Base-by-base conservation (phyloP, 2,888 invertebrate genomes). In the Pemphredon lugubris region DNA sequence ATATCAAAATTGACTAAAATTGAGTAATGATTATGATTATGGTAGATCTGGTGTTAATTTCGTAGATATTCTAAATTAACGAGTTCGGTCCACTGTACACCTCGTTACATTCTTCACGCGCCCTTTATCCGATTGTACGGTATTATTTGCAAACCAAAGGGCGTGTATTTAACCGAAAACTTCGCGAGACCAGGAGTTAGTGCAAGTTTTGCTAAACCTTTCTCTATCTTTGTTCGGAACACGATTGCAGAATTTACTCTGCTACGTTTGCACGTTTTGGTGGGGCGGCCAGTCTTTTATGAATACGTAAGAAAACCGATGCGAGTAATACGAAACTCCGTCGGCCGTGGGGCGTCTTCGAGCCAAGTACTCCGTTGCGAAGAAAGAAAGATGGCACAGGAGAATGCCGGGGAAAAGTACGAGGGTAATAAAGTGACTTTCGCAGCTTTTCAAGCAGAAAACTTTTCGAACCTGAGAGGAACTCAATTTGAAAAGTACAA, bases 351-450 rank as follows among this genome's bases (percentile, higher is more conserved):
- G 48, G 50, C 58, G 66, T 54, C 61, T 59, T 70, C 61, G 45
- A 68, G 59, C 58, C 61, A 45, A 77, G 70, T 57, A 44, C 37
- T 21, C 18, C 40, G 60, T 78, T 44, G 67, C 42, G 70, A 59
- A 57, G 54, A 54, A 67, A 48, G 74, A 59, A 74, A 61, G 50
- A 65, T 58, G 66, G 61, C 51, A 40, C 16, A 39, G 58, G 59
- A 34, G 42, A 55, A 58, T 16, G 60, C 54, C 39, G 59, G 34
- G 18, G 16, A 23, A 51, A 71, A 67, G 65, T 66, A 63, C 57
- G 21, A 18, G 47, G 50, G 66, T 77, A 79, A 81, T 75, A 77
- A 75, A 75, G 72, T 64, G 72, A 77, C 72, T 81, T 63, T 73
- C 55, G 48, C 64, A 53, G 54, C 68, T 63, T 74, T 61, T 54